Conservation (phyloP, 2,797 vertebrate genomes). For the Rhinichthys osculus region DNA sequence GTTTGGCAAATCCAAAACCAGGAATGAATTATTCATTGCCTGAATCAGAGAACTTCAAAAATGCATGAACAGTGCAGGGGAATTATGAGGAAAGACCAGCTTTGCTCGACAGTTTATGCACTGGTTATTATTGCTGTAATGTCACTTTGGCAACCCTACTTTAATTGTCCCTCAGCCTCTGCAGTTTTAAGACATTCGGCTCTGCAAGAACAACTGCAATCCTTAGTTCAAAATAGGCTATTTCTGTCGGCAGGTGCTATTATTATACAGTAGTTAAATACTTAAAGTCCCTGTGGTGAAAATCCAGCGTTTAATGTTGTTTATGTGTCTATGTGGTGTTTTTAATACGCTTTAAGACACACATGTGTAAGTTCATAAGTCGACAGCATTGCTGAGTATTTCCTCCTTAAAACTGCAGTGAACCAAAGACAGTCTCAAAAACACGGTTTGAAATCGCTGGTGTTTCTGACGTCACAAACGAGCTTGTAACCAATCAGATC, state of each 20-base stretch:
- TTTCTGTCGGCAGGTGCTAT: neutral
- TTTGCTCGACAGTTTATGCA: neutral
- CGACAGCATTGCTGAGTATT: too few species aligned
- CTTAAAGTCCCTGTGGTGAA: too few species aligned
- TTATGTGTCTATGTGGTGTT: too few species aligned
- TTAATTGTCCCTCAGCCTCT: neutral
- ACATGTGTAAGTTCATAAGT: too few species aligned
- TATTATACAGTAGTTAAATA: neutral
- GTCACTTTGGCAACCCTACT: neutral
- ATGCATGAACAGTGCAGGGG: constrained; percentile 54
- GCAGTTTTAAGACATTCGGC: neutral
- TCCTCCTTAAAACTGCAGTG: too few species aligned
- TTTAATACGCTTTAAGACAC: too few species aligned
- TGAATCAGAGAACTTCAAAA: constrained; percentile 67
- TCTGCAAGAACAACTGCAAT: neutral
- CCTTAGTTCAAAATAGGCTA: neutral
- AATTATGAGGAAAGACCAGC: constrained; percentile 9
- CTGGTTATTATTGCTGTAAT: neutral
- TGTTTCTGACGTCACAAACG: too few species aligned
- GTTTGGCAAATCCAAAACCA: constrained; percentile 69
- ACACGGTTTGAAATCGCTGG: too few species aligned
- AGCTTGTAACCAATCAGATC: too few species aligned
- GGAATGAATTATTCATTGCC: constrained; percentile 76
- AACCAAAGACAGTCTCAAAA: too few species aligned
- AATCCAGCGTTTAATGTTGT: too few species aligned